These are phyloP conservation scores for Petrolisthes manimaculis DNA, from an alignment of 2,888 invertebrate genomes.

Conservation along the genomic window DNA sequence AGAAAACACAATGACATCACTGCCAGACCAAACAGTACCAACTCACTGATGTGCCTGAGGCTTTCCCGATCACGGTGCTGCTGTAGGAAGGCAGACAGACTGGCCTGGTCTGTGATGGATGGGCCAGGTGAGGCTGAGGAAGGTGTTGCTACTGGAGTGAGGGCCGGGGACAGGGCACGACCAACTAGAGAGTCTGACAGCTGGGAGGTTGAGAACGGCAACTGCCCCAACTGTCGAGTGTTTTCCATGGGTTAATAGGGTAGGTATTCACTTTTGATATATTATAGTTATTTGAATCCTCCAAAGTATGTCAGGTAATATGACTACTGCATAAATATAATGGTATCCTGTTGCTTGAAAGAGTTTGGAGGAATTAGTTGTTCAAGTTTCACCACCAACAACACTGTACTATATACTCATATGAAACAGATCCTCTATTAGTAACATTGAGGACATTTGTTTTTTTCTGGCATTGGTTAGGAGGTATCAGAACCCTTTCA, in stretches of 20 bases:
- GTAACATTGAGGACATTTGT: no score
- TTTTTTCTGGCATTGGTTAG: no score
- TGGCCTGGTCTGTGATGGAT: conserved; percentile 26
- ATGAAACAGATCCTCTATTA: no score
- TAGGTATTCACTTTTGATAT: not conserved
- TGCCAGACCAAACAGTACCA: no score
- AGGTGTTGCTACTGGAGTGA: not conserved
- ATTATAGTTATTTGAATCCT: not conserved
- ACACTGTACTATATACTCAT: no score
- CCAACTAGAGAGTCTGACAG: conserved; percentile 40
- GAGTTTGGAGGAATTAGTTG: no score
- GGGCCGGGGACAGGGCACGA: not conserved
- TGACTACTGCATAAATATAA: no score
- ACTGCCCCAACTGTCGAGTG: conserved; percentile 25
- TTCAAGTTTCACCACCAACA: no score
- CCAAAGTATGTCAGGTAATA: no score
- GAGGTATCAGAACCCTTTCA: not conserved
- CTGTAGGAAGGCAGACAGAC: conserved; percentile 21
- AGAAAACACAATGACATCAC: no score
- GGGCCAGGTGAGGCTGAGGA: conserved; percentile 33
- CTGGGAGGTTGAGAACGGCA: conserved; percentile 25
- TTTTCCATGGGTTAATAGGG: no score
- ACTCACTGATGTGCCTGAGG: conserved; percentile 40
- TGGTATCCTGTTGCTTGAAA: no score
- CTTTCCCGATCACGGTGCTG: conserved; percentile 48